Base-by-base conservation (phyloP, 2,113 vertebrate genomes). In the Rousettus leschenaultii region DNA sequence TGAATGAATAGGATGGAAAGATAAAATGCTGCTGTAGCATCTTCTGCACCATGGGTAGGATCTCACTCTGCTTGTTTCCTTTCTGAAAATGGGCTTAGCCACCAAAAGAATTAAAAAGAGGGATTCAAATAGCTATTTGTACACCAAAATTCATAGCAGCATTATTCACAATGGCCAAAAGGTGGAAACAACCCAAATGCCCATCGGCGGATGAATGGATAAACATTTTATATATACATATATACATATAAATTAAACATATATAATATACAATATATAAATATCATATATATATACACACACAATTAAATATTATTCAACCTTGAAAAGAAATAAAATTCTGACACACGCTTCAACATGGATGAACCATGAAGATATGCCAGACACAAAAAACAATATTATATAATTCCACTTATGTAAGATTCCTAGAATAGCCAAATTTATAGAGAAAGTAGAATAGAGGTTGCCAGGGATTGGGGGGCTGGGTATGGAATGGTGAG, bases 301-400 rank as follows among this genome's bases (percentile, higher is more conserved):
- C 19, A 18, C 19, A 22, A 6, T 15, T 7, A 57, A 68, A 82
- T 86, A 53, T 74, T 61, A 86, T 26, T 75, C 22, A 57, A 6
- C 7, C 43, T 91, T 75, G 15, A 82, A 74, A 77, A 71, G 71
- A 26, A 82, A 94, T 9, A 48, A n/a, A 88, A 43, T 59, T 78
- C 53, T 48, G 22, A 61, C 19, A 24, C 18, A 53, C 24, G 33
- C 22, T 33, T 38, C 19, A 26, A 51, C 33, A 22, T 3, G 14
- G 65, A 79, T 45, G 40, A 73, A 33, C 9, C 53, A 16, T 74
- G 43, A 71, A 86, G 55, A 68, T 22, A 35, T 11, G 33, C 33
- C 35, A 63, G 43, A 70, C n/a, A 53, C 30, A n/a, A 77, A 73
- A 57, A 74, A 74, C 8, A 74, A 85, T 30, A 71, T 9, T 3